Conservation (phyloP, 2,888 invertebrate species). For the Brachylomia viminalis region DNA sequence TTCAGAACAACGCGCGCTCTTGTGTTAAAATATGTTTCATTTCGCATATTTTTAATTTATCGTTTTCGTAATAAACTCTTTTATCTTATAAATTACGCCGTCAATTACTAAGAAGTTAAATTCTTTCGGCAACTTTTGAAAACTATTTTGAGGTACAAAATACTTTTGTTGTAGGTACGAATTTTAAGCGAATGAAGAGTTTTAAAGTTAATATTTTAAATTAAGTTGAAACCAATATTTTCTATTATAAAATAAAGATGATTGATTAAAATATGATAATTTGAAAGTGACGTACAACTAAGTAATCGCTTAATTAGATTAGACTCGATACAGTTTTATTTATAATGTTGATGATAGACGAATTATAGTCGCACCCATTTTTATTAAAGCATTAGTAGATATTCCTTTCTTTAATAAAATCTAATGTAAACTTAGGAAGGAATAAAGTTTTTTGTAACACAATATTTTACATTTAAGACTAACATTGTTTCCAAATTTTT, state of each 20-base stretch:
- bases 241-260: constrained; percentile 26
- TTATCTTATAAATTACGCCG: constrained; percentile 34
- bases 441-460: not conserved
- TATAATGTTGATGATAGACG: constrained; percentile 37
- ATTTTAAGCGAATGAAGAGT: constrained; percentile 13
- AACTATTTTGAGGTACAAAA: constrained; percentile 42
- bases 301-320: constrained; percentile 63
- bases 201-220: constrained; percentile 26
- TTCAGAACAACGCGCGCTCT: constrained; percentile 84
- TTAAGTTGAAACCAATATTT: constrained; percentile 14
- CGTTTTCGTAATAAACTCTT: constrained; percentile 44
- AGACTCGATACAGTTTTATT: constrained; percentile 49
- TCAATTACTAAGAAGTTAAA: constrained; percentile 36
- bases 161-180: constrained; percentile 4
- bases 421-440: not conserved
- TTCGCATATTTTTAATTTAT: constrained; percentile 63
- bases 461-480: not conserved
- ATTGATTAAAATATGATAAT: constrained; percentile 48
- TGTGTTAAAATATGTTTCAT: constrained; percentile 71
- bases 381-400: constrained; percentile 2
- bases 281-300: constrained; percentile 49
- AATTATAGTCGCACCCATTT: constrained; percentile 32
- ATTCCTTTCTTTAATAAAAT: not conserved
- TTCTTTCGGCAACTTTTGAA: constrained; percentile 45
- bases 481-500: not conserved